Base-by-base conservation (phyloP, 2,888 invertebrate genomes). In the Baronia brevicornis region DNA sequence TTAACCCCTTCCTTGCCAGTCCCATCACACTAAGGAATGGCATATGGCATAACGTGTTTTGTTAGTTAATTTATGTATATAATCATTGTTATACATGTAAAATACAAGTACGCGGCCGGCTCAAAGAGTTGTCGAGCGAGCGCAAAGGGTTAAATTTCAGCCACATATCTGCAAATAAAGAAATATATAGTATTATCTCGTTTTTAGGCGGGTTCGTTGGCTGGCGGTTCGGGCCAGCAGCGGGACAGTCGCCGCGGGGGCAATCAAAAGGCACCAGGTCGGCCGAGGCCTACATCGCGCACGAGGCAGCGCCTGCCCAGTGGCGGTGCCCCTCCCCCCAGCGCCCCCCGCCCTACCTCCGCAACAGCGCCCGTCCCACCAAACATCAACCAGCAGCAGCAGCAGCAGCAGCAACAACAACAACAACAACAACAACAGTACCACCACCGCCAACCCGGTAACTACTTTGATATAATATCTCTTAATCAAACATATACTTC, bases 201-300 rank as follows among this genome's bases (percentile, higher is more conserved):
- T 56, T 58, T 39, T 43, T 61, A 62, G 78, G 75, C 58, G 32
- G 72, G 75, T 8, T 57, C 59, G 1, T 60, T 68, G 20, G 68
- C 73, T 12, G 44, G 69, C 25, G 70, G 74, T 3, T 72, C 74
- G 0, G 73, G 63, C 2, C 64, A 63, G 45, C 67, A 62, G 48
- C 68, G 78, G 2, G 74, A 74, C 41, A 56, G 66, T 29, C 59
- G 78, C 6, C 79, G 78, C 59, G 49, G 72, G 57, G 57, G 68
- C 59, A 33, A 27, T 34, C 38, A 13, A 17, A 41, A 51, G 68
- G 33, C 46, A 33, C 44, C 59, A 72, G 41, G 70, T 69, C 52
- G 60, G 66, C 44, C 30, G 50, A 43, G 47, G 10, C 48, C 48
- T 5, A 54, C 69, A 28, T 60, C 54, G 23, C 48, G 67, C 46